Evolutionary conservation across 2,888 invertebrate genomes (phyloP).

Genomic region (Apotomis betuletana): DNA sequence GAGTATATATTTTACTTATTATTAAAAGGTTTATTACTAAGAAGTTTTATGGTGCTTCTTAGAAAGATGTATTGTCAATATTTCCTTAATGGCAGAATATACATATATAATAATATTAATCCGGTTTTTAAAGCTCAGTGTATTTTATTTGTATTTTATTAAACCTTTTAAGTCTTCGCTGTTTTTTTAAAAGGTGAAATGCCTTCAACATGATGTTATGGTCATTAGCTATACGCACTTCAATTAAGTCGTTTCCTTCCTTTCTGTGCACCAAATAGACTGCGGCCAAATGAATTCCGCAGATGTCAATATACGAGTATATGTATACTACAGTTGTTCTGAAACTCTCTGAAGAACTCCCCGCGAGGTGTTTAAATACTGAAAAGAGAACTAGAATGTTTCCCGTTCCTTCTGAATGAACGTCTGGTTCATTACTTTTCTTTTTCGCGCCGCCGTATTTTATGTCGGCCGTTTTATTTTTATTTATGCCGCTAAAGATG

Average conservation of each 20-base stretch:
- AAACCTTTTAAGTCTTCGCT: no score
- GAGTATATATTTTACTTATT: no score
- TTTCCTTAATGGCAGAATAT: no score
- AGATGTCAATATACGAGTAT: background rate
- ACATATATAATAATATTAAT: no score
- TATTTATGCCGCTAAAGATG: constrained; percentile 4
- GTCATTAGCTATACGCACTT: background rate
- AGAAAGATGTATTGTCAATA: no score
- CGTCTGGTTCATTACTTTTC: constrained; percentile 16
- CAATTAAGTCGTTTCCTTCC: background rate
- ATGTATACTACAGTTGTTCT: background rate
- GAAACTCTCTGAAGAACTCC: background rate
- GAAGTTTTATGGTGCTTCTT: no score
- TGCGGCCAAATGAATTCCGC: background rate
- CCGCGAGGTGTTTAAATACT: constrained; percentile 11
- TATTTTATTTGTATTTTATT: no score
- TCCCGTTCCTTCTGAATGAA: constrained; percentile 10
- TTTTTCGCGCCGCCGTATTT: constrained; percentile 19
- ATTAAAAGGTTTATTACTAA: no score
- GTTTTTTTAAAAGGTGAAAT: no score
- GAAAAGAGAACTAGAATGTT: constrained; percentile 7
- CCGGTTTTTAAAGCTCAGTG: no score
- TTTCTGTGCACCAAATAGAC: background rate
- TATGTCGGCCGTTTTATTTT: constrained; percentile 19
- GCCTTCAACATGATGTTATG: background rate